phyloP scores from a whole-genome alignment of 2,113 vertebrate species.

The Vanacampus margaritifer region DNA sequence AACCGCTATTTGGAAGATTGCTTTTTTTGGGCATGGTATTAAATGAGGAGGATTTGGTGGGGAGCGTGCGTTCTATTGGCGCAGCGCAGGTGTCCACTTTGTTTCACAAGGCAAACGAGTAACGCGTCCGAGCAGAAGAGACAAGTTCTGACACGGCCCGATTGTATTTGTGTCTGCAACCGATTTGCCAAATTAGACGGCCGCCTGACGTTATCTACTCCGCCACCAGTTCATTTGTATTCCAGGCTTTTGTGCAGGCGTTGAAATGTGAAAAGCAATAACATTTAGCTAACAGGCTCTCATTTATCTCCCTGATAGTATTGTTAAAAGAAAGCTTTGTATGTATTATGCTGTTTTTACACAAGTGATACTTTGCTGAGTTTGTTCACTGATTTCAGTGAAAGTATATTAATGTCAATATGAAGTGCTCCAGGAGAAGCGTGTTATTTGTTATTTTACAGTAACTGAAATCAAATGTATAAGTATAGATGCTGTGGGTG shows the following conservation, averaged over 20 bases:
- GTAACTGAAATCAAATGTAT: not conserved
- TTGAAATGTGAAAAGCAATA: not conserved
- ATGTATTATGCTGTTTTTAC: not conserved
- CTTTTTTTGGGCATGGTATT: constrained; percentile 18
- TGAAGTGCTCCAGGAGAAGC: not conserved
- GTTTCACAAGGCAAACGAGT: constrained; percentile 16
- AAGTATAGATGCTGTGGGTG: not conserved
- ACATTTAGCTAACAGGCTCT: not conserved
- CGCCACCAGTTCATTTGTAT: not conserved
- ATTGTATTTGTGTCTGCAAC: constrained; percentile 11
- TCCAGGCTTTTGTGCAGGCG: not conserved
- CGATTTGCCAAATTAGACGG: constrained; percentile 8
- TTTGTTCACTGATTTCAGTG: not conserved
- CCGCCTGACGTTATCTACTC: not conserved
- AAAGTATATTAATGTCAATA: not conserved
- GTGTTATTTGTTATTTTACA: not conserved
- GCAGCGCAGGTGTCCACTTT: constrained; percentile 11
- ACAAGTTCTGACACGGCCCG: constrained; percentile 6
- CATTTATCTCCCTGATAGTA: not conserved
- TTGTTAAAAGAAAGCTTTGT: not conserved
- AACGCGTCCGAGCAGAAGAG: constrained; percentile 12
- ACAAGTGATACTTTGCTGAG: not conserved
- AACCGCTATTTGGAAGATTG: constrained; percentile 19
- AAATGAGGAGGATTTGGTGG: not conserved
- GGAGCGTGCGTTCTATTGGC: constrained; percentile 6